A percentile compares a stretch with the other conserved stretches of the same genome.
Conservation (phyloP, 2,113 vertebrate species). For the Drymodes brunneopygia region DNA sequence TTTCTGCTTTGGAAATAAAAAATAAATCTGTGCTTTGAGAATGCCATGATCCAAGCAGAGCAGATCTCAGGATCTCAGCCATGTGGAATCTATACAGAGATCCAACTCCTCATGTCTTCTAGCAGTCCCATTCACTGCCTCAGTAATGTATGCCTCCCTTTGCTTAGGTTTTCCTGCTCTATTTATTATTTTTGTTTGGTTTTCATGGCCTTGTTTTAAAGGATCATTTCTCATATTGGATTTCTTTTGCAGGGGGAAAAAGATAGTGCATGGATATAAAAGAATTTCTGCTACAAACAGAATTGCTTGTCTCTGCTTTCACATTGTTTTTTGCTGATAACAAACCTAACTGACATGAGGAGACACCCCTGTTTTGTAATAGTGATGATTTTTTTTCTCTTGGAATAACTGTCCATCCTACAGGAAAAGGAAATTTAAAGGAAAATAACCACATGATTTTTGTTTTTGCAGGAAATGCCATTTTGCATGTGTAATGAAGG, state of each 20-base stretch:
- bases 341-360: not conserved
- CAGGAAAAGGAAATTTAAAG: not conserved
- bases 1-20: not conserved
- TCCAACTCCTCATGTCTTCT: not conserved
- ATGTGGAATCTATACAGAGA: not conserved
- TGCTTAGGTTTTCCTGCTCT: not conserved
- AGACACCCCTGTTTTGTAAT: not conserved
- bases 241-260: not conserved
- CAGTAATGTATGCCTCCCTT: not conserved
- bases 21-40: not conserved
- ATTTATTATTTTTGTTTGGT: not conserved
- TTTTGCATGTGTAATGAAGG: not conserved
- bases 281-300: not conserved
- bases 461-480: not conserved
- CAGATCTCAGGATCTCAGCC: not conserved
- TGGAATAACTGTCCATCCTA: not conserved
- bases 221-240: not conserved
- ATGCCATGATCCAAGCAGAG: not conserved
- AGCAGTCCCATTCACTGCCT: not conserved
- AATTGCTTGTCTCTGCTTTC: not conserved
- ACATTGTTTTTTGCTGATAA: not conserved
- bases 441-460: not conserved
- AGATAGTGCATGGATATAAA: not conserved
- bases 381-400: not conserved
- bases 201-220: constrained; percentile 1